Conservation (phyloP, 2,888 invertebrate species). For the Polyommatus iphigenia region DNA sequence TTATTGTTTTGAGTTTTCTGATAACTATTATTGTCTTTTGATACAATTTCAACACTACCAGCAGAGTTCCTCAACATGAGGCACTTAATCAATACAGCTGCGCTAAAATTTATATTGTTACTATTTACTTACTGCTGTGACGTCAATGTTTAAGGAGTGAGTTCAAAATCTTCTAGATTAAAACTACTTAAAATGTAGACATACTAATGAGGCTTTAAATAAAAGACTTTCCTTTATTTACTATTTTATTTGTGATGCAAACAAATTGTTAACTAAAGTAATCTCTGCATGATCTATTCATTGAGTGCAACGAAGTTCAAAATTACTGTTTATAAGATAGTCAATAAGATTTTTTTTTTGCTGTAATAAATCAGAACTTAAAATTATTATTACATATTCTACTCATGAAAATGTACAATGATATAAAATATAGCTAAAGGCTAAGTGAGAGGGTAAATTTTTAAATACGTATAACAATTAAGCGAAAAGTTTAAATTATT, state of each 20-base stretch:
- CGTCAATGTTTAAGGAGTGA: not conserved
- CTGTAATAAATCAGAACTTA: too few species aligned
- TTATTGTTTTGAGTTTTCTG: too few species aligned
- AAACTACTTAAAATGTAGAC: not conserved
- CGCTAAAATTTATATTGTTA: not conserved
- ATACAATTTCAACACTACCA: not conserved
- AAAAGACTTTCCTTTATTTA: too few species aligned
- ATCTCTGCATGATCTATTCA: too few species aligned
- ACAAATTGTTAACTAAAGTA: too few species aligned
- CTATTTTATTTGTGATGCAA: too few species aligned
- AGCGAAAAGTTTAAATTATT: not conserved
- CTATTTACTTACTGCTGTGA: not conserved
- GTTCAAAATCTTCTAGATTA: not conserved
- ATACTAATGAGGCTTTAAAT: too few species aligned
- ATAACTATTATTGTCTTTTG: not conserved
- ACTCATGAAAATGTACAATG: not conserved
- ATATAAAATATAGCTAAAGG: not conserved
- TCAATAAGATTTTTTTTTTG: too few species aligned
- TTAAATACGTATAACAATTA: not conserved
- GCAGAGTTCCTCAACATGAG: not conserved
- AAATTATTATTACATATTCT: not conserved
- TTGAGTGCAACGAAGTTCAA: too few species aligned
- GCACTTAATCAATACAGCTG: not conserved
- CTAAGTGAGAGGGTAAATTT: not conserved
- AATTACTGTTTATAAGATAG: too few species aligned